Evolutionary conservation across 2,797 vertebrate species (phyloP), one percentile per base, ranked within the genome.

Genomic region (Pagetopsis macropterus): DNA sequence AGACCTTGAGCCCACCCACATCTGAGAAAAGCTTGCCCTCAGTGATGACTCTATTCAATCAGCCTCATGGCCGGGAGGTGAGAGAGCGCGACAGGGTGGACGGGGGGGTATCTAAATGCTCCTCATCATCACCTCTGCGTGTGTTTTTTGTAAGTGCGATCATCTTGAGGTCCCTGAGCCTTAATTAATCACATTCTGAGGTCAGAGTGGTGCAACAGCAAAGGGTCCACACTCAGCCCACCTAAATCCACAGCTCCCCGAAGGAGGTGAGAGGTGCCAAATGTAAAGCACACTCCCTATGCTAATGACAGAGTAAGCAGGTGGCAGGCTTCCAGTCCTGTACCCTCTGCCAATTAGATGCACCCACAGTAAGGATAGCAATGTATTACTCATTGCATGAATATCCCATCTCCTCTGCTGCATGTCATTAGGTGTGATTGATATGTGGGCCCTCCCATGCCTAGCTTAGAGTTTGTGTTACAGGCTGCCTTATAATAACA

Each of bases 11-110:
- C 73, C 83, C 86, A 83, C 86, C 65, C 82, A 84, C 77, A 89
- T 86, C 81, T 86, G 72, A 89, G 40, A 73, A 79, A 56, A 72
- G 75, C 72, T 69, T 79, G 73, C 63, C 72, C 61, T 62, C 70
- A 54, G 69, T 86, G 86, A 89, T 64, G 75, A 69, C 85, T 91
- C 84, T 62, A 88, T 91, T 88, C 79, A 84, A 81, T 88, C 75
- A 81, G 56, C 60, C 55, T 27, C 51, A 31, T 66, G 67, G 70
- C 72, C 72, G 37, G 60, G 60, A 60, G 85, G 80, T 76, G 76
- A 83, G 65, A 75, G 54, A 57, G 66, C 41, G 9, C 48, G 9
- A 72, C 62, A n/a, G 72, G 54, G 27, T 44, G 64, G 51, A 68
- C 3, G 13, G 49, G 40, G 49, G 33, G 71, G 67, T 16, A 21